phyloP scores from a whole-genome alignment of 2,797 vertebrate species.

The Diplodus sargus region DNA sequence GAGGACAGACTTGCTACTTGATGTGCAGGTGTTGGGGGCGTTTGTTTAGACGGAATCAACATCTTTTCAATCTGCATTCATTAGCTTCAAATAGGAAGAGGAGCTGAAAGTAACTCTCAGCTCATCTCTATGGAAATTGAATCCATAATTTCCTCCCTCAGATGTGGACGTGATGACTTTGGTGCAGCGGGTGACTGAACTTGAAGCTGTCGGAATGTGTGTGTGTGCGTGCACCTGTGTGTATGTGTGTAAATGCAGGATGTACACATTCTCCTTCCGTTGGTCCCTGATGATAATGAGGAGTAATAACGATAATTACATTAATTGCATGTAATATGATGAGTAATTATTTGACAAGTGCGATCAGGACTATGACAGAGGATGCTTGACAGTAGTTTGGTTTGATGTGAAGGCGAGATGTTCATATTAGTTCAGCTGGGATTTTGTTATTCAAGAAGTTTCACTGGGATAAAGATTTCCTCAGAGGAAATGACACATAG shows the following conservation, averaged over 20 bases:
- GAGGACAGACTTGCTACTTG: slow-evolving; percentile 54
- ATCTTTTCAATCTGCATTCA: slow-evolving; percentile 79
- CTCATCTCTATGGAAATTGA: slow-evolving; percentile 81
- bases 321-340: slow-evolving; percentile 15
- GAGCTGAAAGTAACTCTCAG: slow-evolving; percentile 62
- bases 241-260: slow-evolving; percentile 1
- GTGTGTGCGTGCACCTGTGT: slow-evolving; percentile 1
- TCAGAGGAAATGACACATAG: background rate
- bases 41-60: slow-evolving; percentile 70
- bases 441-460: background rate
- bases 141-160: slow-evolving; percentile 65
- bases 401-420: background rate
- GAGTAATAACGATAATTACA: slow-evolving; percentile 38
- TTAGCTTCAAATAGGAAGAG: slow-evolving; percentile 70
- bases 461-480: background rate
- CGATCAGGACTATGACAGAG: slow-evolving; percentile 18
- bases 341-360: slow-evolving; percentile 35
- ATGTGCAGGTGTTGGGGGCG: slow-evolving; percentile 69
- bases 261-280: slow-evolving; percentile 21
- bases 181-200: slow-evolving; percentile 5
- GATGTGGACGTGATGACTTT: slow-evolving; percentile 53
- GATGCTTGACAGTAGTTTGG: background rate
- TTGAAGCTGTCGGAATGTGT: slow-evolving; percentile 1
- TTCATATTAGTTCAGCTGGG: background rate
- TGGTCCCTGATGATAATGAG: slow-evolving; percentile 55